These are phyloP conservation scores for Zaprionus taronus DNA, from an alignment of 1,140 invertebrate genomes.

Conservation along the genomic window DNA sequence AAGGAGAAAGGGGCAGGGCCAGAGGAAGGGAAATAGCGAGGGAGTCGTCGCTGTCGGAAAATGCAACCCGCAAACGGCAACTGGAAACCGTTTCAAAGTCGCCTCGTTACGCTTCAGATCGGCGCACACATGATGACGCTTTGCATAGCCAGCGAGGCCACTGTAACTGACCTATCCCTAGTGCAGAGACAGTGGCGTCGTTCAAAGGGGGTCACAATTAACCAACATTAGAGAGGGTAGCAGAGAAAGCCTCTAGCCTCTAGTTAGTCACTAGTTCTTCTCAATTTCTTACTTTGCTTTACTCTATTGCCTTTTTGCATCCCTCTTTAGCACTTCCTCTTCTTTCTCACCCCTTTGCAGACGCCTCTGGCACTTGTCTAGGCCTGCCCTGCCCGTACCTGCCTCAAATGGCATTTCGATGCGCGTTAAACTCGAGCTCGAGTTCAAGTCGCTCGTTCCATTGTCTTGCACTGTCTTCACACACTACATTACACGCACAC, in stretches of 20 bases:
- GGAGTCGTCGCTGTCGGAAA: not conserved
- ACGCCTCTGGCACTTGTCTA: not conserved
- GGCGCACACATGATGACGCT: slow-evolving; percentile 52
- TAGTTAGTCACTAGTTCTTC: too few species aligned
- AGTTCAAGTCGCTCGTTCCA: slow-evolving; percentile 60
- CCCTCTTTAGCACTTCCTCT: too few species aligned
- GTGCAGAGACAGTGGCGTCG: not conserved
- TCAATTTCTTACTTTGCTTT: too few species aligned
- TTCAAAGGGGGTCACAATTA: not conserved
- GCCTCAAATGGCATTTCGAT: slow-evolving; percentile 54
- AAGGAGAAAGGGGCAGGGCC: not conserved
- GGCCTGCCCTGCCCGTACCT: not conserved
- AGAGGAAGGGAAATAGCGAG: slow-evolving; percentile 17
- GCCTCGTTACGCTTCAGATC: slow-evolving; percentile 73
- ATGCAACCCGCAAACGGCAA: slow-evolving; percentile 22
- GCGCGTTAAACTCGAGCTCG: slow-evolving; percentile 59
- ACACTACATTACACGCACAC: slow-evolving; percentile 54
- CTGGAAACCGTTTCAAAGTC: slow-evolving; percentile 61
- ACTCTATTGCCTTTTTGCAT: too few species aligned
- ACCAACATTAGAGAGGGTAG: not conserved
- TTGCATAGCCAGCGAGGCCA: slow-evolving; percentile 53
- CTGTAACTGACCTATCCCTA: slow-evolving; percentile 66
- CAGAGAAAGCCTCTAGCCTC: too few species aligned
- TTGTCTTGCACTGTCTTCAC: slow-evolving; percentile 70
- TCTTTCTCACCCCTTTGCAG: not conserved